Evolutionary conservation across 2,888 invertebrate species (phyloP), one percentile per base, ranked within the genome.

Genomic region (Oxytorus armatus): DNA sequence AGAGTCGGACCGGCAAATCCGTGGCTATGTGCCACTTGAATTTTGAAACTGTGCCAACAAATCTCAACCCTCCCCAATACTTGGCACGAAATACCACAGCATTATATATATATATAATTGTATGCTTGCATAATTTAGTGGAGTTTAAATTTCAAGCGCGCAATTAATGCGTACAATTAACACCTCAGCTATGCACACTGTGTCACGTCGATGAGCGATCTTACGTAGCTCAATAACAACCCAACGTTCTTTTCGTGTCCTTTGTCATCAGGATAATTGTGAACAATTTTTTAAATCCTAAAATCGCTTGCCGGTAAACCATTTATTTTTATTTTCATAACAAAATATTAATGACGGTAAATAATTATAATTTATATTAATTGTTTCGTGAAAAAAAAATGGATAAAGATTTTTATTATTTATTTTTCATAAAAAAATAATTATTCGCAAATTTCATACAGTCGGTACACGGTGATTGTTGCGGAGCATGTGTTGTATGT

Each of bases 41-140:
- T 16, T 61, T 68, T 68, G 73, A 63, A 7, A 73, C n/a, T 61
- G 61, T 73, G 73, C 78, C 78, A 75, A 73, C 68, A 77, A 78
- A 63, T 39, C 66, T 33, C 10, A n/a, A 21, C 1, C 7, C 72
- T 11, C 36, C 3, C 18, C 7, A 21, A 53, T 63, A 25, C 68
- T 23, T 51, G 53, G 36, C 61, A n/a, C 29, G 42, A 51, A 39
- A 18, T 36, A 44, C 44, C 42, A 36, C 70, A 39, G 8, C 44
- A 23, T 11, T 16, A 10, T 23, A 33, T 16, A 29, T 63, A 25
- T 16, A 16, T 63, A 63, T 44, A 44, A 3, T 2, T 63, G 25
- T 36, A 36, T 33, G 8, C 36, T 39, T 51, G 72, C 65, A 66
- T 73, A 51, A 78, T 78, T 73, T 33, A 66, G 33, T 36, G 8